Evolutionary conservation across 2,113 vertebrate genomes (phyloP).

Genomic region (Oxyura jamaicensis): DNA sequence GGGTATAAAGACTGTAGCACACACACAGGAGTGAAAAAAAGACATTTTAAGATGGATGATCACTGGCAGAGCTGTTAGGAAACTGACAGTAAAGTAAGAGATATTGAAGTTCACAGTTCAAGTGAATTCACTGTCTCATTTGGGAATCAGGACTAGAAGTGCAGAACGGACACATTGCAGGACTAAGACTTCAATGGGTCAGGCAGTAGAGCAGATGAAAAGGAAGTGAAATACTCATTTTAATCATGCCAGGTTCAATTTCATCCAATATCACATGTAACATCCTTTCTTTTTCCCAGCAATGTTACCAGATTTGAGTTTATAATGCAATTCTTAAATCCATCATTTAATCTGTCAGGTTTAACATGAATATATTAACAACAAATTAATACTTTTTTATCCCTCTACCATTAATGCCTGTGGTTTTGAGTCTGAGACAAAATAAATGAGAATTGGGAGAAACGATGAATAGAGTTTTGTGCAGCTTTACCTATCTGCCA

Average conservation of each 20-base stretch:
- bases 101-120: neutral
- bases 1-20: neutral
- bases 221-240: neutral
- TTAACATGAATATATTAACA: neutral
- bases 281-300: neutral
- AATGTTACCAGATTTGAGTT: neutral
- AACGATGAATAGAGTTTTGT: neutral
- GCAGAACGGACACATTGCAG: neutral
- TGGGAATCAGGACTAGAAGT: neutral
- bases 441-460: neutral
- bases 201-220: neutral
- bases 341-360: neutral
- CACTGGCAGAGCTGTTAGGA: neutral
- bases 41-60: neutral
- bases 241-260: neutral
- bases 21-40: neutral
- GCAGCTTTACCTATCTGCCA: neutral
- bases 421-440: neutral
- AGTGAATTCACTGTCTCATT: neutral
- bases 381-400: neutral
- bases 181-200: neutral
- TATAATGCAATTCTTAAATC: neutral
- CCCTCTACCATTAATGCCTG: neutral
- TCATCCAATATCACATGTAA: neutral
- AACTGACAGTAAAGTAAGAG: neutral